Percentiles rank a stretch among this genome's conserved stretches.
Conservation (phyloP, 1,140 invertebrate genomes). For the Bombus pyrosoma region DNA sequence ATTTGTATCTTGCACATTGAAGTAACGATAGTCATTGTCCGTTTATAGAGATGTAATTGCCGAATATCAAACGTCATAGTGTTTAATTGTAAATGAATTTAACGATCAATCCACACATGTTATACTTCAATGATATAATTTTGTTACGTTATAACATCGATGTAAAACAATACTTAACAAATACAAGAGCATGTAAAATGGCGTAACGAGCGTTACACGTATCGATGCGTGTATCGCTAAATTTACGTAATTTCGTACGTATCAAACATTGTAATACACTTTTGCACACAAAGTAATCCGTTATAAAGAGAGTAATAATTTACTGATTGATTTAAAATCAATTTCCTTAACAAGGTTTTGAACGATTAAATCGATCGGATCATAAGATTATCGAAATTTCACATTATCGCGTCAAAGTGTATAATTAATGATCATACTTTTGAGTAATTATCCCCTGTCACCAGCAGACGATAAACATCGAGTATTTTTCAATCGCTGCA, state of each 20-base stretch:
- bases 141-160: too few species aligned
- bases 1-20: too few species aligned
- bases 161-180: too few species aligned
- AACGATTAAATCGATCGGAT: not conserved
- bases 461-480: constrained; percentile 29
- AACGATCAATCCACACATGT: too few species aligned
- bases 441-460: constrained; percentile 60
- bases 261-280: not conserved
- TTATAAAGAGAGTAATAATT: not conserved
- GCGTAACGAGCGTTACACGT: too few species aligned
- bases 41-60: not conserved
- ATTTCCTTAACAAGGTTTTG: not conserved
- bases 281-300: not conserved
- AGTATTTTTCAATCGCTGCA: constrained; percentile 41
- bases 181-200: too few species aligned
- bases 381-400: not conserved
- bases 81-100: not conserved
- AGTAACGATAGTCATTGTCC: not conserved
- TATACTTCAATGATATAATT: too few species aligned
- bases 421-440: constrained; percentile 24
- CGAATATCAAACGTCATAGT: not conserved
- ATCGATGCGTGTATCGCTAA: too few species aligned
- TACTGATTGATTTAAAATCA: not conserved
- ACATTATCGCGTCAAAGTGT: not conserved
- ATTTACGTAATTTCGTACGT: too few species aligned